Conservation (phyloP, 2,888 invertebrate species). For the Trissoscelio sp. region DNA sequence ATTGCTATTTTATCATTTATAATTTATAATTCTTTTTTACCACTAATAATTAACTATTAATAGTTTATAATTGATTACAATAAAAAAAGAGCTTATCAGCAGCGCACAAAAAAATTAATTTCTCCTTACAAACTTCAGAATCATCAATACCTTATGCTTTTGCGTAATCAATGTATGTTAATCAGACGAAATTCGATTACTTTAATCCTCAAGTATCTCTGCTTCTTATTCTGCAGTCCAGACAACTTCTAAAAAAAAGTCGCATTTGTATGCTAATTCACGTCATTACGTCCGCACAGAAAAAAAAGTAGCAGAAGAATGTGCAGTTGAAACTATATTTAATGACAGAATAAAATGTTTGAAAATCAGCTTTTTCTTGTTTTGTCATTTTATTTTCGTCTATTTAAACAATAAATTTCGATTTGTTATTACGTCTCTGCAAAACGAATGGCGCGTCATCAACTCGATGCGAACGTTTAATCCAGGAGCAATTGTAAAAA, state of each 20-base stretch:
- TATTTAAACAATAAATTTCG: slow-evolving; percentile 1
- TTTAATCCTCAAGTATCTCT: slow-evolving; percentile 29
- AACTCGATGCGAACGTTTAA: slow-evolving; percentile 6
- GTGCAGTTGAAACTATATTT: slow-evolving; percentile 42
- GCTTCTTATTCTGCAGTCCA: slow-evolving; percentile 38
- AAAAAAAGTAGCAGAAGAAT: slow-evolving; percentile 24
- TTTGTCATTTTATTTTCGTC: neutral
- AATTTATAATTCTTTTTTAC: no score
- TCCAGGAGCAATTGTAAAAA: slow-evolving; percentile 6
- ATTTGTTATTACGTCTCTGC: neutral
- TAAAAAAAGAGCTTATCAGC: no score
- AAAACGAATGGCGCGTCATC: neutral
- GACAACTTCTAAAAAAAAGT: slow-evolving; percentile 14
- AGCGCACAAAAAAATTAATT: no score
- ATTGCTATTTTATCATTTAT: no score
- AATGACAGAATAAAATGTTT: slow-evolving; percentile 31
- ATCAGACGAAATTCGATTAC: slow-evolving; percentile 49
- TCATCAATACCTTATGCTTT: slow-evolving; percentile 4
- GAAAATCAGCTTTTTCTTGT: neutral
- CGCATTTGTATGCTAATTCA: slow-evolving; percentile 52
- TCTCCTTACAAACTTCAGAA: neutral
- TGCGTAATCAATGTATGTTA: slow-evolving; percentile 37
- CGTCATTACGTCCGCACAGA: slow-evolving; percentile 24
- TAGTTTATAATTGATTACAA: no score
- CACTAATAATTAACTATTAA: no score